Base-by-base conservation (phyloP, 2,888 invertebrate species). In the Caprella mutica region DNA sequence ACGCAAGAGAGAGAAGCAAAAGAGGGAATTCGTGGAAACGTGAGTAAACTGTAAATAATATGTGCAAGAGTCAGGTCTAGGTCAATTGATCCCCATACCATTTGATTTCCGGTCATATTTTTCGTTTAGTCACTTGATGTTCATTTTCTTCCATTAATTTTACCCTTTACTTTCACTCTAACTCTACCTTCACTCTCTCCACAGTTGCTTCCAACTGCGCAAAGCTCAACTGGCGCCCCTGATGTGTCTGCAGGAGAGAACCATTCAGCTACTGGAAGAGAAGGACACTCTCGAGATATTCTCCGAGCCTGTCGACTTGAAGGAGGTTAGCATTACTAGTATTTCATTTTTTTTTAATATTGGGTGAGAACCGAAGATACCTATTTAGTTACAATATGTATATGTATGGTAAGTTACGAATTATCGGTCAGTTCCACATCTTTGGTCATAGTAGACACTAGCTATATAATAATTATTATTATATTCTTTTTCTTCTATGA, bases 1-100 rank as follows among this genome's bases (percentile, higher is more conserved):
- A 3, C 81, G 96, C 55, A 97, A 97, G 71, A 80, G 97, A 39
- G 97, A 98, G 74, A 92, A 92, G 69, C 77, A 91, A 17, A 98
- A 98, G 74, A 82, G 89, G 55, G 90, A 92, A 70, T 78, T 82
- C 68, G 84, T 86, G 1, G 84, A 84, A 73, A 81, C 84, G 74
- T 77, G 69, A 71, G 73, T 69, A 19, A 29, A 12, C n/a, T n/a
- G n/a, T n/a, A n/a, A n/a, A n/a, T n/a, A n/a, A n/a, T n/a, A n/a
- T n/a, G n/a, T n/a, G n/a, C n/a, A n/a, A n/a, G n/a, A n/a, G n/a
- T n/a, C n/a, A n/a, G n/a, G n/a, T n/a, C n/a, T n/a, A n/a, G n/a
- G n/a, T n/a, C n/a, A n/a, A n/a, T n/a, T n/a, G n/a, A n/a, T n/a
- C n/a, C n/a, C n/a, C n/a, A n/a, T n/a, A n/a, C n/a, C n/a, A n/a